Conservation (phyloP, 2,888 invertebrate species). For the Ormyrus pomaceus region DNA sequence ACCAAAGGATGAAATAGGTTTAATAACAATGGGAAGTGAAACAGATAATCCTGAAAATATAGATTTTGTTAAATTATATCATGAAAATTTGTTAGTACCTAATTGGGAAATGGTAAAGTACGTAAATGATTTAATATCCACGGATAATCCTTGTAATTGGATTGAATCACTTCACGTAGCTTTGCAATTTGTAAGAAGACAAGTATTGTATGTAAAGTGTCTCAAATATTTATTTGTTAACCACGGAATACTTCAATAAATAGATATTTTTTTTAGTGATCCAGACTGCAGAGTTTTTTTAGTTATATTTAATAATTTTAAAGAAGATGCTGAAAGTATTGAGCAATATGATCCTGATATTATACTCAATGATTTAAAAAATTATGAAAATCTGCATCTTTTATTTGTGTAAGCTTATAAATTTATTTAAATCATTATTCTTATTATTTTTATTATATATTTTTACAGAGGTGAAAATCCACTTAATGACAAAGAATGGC, state of each 20-base stretch:
- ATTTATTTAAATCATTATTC: background rate
- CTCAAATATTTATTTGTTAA: background rate
- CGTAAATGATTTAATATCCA: conserved; percentile 55
- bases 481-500: conserved; percentile 37
- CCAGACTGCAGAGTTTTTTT: conserved; percentile 45
- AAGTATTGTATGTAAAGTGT: conserved; percentile 57
- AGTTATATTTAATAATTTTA: conserved; percentile 63
- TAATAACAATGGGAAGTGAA: conserved; percentile 62
- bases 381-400: conserved; percentile 49
- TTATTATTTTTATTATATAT: conserved; percentile 25
- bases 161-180: conserved; percentile 61
- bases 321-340: conserved; percentile 59
- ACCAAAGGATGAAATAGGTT: conserved; percentile 62
- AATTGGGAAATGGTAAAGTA: conserved; percentile 61
- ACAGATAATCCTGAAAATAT: conserved; percentile 57
- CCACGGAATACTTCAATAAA: conserved; percentile 7
- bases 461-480: conserved; percentile 59
- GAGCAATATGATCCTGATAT: conserved; percentile 53
- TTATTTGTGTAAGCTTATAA: conserved; percentile 61
- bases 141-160: conserved; percentile 60
- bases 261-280: conserved; percentile 43
- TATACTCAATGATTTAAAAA: conserved; percentile 51
- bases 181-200: conserved; percentile 55
- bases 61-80: conserved; percentile 59
- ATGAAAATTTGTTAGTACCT: conserved; percentile 55